Evolutionary conservation across 2,888 invertebrate species (phyloP).

Genomic region (Pristionchus japonicus): DNA sequence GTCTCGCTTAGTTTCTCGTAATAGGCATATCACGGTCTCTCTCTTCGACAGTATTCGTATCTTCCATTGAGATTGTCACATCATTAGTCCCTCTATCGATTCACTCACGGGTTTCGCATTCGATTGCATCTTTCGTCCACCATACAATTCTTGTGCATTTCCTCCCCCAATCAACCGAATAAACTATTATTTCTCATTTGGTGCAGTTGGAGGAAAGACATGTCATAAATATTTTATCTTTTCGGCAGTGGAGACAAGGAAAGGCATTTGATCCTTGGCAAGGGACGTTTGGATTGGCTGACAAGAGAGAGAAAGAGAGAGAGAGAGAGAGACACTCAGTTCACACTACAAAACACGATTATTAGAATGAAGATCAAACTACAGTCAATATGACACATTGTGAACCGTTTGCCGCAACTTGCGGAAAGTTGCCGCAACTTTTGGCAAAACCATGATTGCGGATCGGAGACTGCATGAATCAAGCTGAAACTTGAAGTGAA

Average conservation of each 20-base stretch:
- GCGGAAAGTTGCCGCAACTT: too few relatives aligned
- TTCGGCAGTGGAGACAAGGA: neutral
- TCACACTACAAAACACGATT: slow-evolving; percentile 20
- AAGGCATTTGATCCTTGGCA: neutral
- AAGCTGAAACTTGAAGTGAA: too few relatives aligned
- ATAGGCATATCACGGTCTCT: slow-evolving; percentile 27
- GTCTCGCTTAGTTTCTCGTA: neutral
- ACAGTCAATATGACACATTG: too few relatives aligned
- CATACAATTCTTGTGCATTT: slow-evolving; percentile 7
- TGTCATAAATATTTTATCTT: slow-evolving; percentile 19
- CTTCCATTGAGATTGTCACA: neutral
- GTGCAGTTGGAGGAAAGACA: neutral
- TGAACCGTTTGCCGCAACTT: too few relatives aligned
- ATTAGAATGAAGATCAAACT: neutral
- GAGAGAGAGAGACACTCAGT: too few relatives aligned
- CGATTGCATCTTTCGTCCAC: slow-evolving; percentile 4
- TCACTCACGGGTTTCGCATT: slow-evolving; percentile 20
- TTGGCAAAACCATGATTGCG: too few relatives aligned
- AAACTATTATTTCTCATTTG: neutral
- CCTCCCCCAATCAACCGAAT: neutral
- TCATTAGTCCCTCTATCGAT: neutral
- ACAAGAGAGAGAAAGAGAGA: neutral
- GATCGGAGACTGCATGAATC: too few relatives aligned
- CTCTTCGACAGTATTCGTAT: neutral
- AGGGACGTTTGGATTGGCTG: neutral